Evolutionary conservation across 2,113 vertebrate genomes (phyloP).

Genomic region (Octodon degus): DNA sequence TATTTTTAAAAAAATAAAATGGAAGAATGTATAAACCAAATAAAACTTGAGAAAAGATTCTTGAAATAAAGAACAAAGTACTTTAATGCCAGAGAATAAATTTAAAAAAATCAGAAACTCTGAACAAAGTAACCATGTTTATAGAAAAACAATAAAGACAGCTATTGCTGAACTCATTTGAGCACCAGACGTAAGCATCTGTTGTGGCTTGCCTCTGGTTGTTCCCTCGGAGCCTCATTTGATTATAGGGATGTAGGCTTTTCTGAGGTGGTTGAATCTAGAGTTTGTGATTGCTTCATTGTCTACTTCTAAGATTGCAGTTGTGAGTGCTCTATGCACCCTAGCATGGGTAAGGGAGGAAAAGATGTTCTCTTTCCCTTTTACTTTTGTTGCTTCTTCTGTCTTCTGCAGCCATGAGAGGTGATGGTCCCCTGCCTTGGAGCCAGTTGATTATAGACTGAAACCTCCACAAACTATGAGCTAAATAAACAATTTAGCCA

Average conservation of each 20-base stretch:
- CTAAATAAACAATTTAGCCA: background rate
- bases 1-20: background rate
- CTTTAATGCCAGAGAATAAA: background rate
- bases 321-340: background rate
- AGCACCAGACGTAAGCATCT: background rate
- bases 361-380: background rate
- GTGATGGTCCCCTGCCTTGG: background rate
- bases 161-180: background rate
- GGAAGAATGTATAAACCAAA: background rate
- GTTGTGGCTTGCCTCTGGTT: background rate
- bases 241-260: background rate
- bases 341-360: background rate
- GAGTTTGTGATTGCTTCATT: background rate
- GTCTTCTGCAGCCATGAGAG: background rate
- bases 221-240: background rate
- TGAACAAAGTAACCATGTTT: background rate
- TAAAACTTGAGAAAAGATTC: background rate
- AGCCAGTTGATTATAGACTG: background rate
- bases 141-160: background rate
- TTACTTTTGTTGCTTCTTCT: background rate
- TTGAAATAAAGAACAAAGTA: background rate
- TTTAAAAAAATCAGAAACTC: background rate
- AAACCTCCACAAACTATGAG: background rate
- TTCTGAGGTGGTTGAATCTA: background rate
- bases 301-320: background rate